These are phyloP conservation scores for Caranx ignobilis DNA, from an alignment of 2,113 vertebrate genomes.

Conservation along the genomic window DNA sequence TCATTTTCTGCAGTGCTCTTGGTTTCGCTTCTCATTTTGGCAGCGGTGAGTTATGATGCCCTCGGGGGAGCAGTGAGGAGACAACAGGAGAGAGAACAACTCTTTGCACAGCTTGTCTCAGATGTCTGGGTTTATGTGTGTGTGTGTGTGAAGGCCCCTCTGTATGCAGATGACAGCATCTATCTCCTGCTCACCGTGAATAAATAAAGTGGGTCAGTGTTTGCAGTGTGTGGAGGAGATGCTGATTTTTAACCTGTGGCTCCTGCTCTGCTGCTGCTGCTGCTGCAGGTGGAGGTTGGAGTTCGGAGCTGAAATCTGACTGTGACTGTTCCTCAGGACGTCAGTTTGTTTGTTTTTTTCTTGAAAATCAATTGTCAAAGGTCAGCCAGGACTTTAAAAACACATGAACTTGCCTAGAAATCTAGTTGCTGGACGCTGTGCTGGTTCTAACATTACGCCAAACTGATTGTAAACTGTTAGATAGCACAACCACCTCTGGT, in stretches of 20 bases:
- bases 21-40: constrained; percentile 53
- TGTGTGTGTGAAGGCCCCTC: neutral
- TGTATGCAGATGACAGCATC: constrained; percentile 27
- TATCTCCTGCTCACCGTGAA: constrained; percentile 15
- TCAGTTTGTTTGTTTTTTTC: constrained; percentile 2
- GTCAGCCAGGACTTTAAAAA: neutral
- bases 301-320: constrained; percentile 2
- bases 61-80: constrained; percentile 40
- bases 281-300: neutral
- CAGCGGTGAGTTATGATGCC: constrained; percentile 58
- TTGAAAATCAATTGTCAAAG: neutral
- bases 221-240: neutral
- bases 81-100: constrained; percentile 40
- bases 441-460: too few species aligned
- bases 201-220: constrained; percentile 2
- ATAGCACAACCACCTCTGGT: too few species aligned
- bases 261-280: neutral
- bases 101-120: constrained; percentile 12
- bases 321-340: neutral
- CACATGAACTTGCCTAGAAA: too few species aligned
- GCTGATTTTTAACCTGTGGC: constrained; percentile 19
- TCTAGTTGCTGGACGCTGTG: too few species aligned
- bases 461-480: too few species aligned
- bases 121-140: constrained; percentile 25
- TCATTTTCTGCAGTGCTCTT: constrained; percentile 45